Conservation (phyloP, 1,140 invertebrate genomes). For the Holotrichia oblita region DNA sequence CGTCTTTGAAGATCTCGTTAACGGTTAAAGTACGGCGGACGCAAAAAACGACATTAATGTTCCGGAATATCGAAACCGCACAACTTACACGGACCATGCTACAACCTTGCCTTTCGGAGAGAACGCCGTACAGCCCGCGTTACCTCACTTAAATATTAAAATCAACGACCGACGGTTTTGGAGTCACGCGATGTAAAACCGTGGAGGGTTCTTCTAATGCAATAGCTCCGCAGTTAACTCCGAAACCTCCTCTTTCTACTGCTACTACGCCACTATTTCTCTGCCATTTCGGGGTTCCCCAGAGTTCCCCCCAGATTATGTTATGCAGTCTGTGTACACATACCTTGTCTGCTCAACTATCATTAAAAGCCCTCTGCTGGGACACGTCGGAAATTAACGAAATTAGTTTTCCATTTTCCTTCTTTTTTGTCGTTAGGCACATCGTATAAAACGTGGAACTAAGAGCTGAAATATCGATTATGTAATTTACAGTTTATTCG, state of each 20-base stretch:
- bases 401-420: conserved; percentile 12
- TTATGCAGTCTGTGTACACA: no score
- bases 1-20: not conserved
- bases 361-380: conserved; percentile 7
- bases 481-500: not conserved
- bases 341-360: not conserved
- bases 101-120: not conserved
- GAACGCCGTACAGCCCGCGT: not conserved
- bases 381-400: not conserved
- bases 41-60: not conserved
- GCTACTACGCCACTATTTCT: no score
- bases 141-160: conserved; percentile 10
- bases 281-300: no score
- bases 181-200: not conserved
- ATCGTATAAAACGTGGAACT: not conserved
- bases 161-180: not conserved
- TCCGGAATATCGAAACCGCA: not conserved
- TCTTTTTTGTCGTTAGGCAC: not conserved
- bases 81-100: not conserved
- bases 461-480: not conserved
- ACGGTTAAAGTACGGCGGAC: not conserved
- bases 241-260: no score
- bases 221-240: not conserved
- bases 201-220: not conserved
- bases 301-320: no score